phyloP scores from a whole-genome alignment of 1,140 invertebrate species.

The Drosophila kurseongensis region DNA sequence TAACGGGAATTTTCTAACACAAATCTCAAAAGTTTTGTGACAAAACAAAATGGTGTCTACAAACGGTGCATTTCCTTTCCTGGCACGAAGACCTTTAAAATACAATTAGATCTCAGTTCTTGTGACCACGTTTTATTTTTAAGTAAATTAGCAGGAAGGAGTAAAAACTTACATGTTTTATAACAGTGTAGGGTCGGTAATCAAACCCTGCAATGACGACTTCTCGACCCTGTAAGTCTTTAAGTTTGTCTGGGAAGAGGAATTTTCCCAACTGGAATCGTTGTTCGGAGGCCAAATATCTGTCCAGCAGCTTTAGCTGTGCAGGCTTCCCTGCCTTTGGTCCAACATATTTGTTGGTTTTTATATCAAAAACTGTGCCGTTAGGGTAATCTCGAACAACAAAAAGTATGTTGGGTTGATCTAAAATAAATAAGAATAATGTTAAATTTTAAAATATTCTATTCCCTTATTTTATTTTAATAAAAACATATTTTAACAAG shows the following conservation, averaged over 20 bases:
- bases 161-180: conserved; percentile 54
- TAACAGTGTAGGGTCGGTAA: conserved; percentile 69
- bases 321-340: conserved; percentile 35
- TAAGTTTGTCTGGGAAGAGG: conserved; percentile 67
- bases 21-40: no score
- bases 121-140: no score
- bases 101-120: no score
- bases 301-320: conserved; percentile 53
- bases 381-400: conserved; percentile 25
- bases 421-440: conserved; percentile 21
- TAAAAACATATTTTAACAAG: no score
- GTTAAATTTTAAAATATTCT: no score
- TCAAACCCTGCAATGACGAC: conserved; percentile 64
- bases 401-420: conserved; percentile 70
- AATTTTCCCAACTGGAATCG: conserved; percentile 18
- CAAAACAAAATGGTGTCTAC: no score
- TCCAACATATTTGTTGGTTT: conserved; percentile 77
- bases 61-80: no score
- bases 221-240: conserved; percentile 65
- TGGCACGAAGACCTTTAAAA: no score
- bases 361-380: conserved; percentile 53
- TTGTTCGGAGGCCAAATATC: conserved; percentile 24
- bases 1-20: no score
- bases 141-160: no score
- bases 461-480: no score